These are phyloP conservation scores for Prionailurus viverrinus DNA, from an alignment of 2,113 vertebrate species.

Conservation along the genomic window DNA sequence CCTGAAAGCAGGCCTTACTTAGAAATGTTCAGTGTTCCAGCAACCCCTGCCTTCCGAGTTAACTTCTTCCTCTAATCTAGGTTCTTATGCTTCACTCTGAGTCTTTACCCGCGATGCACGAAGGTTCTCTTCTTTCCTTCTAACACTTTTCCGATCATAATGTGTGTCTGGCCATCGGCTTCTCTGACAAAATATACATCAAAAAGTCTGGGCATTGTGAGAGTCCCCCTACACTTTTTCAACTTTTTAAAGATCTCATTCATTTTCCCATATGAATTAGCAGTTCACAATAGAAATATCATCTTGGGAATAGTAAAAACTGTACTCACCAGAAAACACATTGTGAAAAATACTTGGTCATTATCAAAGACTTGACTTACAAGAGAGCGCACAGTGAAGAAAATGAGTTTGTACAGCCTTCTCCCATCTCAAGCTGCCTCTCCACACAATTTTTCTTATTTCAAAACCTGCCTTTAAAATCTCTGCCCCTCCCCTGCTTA, in stretches of 20 bases:
- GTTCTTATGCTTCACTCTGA: background rate
- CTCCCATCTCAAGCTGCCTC: background rate
- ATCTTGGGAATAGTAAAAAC: background rate
- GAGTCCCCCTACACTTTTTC: background rate
- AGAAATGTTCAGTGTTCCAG: background rate
- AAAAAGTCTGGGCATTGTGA: background rate
- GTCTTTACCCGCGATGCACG: background rate
- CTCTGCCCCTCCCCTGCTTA: too few species aligned
- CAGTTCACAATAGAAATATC: background rate
- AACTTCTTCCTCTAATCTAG: fast-evolving
- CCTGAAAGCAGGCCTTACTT: background rate
- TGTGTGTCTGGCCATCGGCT: background rate
- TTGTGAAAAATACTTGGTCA: background rate
- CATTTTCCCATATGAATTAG: background rate
- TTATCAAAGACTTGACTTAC: background rate
- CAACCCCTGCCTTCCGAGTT: fast-evolving
- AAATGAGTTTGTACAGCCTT: background rate
- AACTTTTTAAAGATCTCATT: background rate
- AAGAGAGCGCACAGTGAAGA: background rate
- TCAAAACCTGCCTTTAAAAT: background rate
- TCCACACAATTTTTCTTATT: background rate
- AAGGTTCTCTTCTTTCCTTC: background rate
- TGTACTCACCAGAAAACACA: background rate
- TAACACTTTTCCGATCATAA: background rate
- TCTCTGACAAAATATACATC: background rate